Conservation (phyloP, 2,888 invertebrate genomes). For the Ashinkailepas kermadecensis region DNA sequence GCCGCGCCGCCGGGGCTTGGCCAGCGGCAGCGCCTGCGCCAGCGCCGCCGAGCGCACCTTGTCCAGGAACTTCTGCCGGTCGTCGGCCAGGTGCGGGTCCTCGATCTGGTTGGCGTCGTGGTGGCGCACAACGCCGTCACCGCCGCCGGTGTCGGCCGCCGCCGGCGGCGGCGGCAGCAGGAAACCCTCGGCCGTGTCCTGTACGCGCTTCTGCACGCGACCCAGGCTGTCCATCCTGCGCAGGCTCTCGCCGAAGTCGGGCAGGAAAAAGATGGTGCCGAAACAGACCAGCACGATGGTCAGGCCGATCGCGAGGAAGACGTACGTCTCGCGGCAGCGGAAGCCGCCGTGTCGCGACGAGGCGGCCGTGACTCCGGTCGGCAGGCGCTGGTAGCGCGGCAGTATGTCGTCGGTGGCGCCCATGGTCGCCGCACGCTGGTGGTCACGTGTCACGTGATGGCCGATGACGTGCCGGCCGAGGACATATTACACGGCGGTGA, state of each 20-base stretch:
- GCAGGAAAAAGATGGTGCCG: slow-evolving; percentile 18
- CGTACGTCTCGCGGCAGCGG: slow-evolving; percentile 13
- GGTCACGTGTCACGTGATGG: too few species aligned
- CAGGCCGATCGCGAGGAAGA: background rate
- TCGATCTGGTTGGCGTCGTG: slow-evolving; percentile 6
- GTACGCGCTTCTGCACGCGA: slow-evolving; percentile 8
- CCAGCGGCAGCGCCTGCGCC: background rate
- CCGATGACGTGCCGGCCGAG: too few species aligned
- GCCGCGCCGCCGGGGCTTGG: background rate
- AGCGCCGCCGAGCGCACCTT: slow-evolving; percentile 6
- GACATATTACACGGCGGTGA: too few species aligned
- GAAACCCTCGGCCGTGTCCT: slow-evolving; percentile 12
- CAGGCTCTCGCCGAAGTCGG: background rate
- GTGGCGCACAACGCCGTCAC: background rate
- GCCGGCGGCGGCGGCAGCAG: slow-evolving; percentile 17
- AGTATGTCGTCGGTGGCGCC: slow-evolving; percentile 49
- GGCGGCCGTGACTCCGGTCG: background rate
- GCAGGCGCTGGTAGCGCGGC: slow-evolving; percentile 16
- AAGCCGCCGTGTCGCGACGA: background rate
- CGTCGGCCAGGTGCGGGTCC: slow-evolving; percentile 10
- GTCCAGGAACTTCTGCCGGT: background rate
- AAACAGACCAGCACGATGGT: background rate
- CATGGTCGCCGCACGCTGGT: slow-evolving; percentile 36
- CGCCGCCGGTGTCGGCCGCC: background rate
- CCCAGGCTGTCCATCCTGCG: background rate